Conservation (phyloP, 2,888 invertebrate species). For the Clunio marinus region DNA sequence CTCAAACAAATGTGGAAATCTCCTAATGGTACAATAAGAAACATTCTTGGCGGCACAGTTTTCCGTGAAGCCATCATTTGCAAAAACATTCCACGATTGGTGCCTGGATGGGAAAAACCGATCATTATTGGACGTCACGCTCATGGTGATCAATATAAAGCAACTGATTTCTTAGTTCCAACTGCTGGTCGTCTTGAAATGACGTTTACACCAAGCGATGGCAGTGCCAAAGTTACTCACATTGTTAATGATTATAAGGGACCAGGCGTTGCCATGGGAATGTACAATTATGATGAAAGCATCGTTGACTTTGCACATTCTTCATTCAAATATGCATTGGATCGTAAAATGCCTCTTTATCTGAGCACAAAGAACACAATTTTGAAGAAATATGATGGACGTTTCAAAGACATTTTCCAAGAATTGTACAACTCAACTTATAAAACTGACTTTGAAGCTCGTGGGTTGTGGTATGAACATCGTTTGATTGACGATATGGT, state of each 20-base stretch:
- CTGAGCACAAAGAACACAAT: constrained; percentile 97
- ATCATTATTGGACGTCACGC: constrained; percentile 99
- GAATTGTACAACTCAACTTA: constrained; percentile 89
- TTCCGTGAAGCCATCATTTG: constrained; percentile 85
- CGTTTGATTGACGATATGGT: constrained; percentile 99
- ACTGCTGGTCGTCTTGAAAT: constrained; percentile 84
- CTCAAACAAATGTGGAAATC: constrained; percentile 89
- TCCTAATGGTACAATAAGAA: constrained; percentile 84
- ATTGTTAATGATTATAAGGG: constrained; percentile 81
- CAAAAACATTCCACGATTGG: constrained; percentile 91
- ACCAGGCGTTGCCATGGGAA: constrained; percentile 87
- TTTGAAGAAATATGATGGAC: constrained; percentile 91
- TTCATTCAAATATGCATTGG: constrained; percentile 78
- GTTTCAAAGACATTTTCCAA: constrained; percentile 96
- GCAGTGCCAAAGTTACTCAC: constrained; percentile 61
- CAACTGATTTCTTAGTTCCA: constrained; percentile 93
- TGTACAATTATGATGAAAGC: constrained; percentile 96
- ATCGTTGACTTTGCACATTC: constrained; percentile 91
- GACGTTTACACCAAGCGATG: constrained; percentile 66
- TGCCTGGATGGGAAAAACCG: constrained; percentile 91
- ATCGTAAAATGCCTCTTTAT: constrained; percentile 81
- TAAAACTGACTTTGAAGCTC: constrained; percentile 75
- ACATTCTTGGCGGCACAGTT: constrained; percentile 73
- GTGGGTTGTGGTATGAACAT: constrained; percentile 96
- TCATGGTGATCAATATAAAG: constrained; percentile 93